Evolutionary conservation across 2,797 vertebrate species (phyloP), one percentile per base, ranked within the genome.

Genomic region (Fundulus diaphanus): DNA sequence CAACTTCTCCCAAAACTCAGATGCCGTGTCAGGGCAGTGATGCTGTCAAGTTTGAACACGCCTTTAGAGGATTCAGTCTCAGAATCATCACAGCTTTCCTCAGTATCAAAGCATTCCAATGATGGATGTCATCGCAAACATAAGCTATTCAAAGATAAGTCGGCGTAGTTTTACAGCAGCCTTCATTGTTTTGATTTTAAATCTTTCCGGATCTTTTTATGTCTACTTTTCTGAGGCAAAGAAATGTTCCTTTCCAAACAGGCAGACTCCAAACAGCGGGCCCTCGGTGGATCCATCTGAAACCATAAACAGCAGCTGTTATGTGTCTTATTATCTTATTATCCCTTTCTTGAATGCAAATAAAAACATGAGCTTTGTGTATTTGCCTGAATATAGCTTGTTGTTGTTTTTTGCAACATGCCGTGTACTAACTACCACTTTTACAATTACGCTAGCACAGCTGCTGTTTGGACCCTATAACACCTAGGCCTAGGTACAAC

Each of bases 1-100:
- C 63, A 67, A 74, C 59, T 70, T 68, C n/a, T 59, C 70, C 56
- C 67, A 65, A 48, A 56, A 70, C 42, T 74, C 59, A 56, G 29
- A 3, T 33, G 29, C 24, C 27, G 40, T 13, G 72, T 48, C 68
- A 12, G 37, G 48, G 49, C 42, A 6, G 22, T 22, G 65, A 57
- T 59, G 15, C 8, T 24, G 57, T 74, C 2, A 37, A 31, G 67
- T 24, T 8, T 35, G 13, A 70, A 33, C 68, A n/a, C 20, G 0
- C 57, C 44, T 74, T 35, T 70, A 40, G 68, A 63, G 49, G 44
- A 33, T 42, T 65, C 44, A n/a, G 51, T 44, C 52, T 15, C 42
- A 68, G 70, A 70, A 29, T 66, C 15, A 46, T 70, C 42, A n/a
- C 57, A 0, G 54, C 66, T 79, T 48, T n/a, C 37, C 13, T 27